Base-by-base conservation (phyloP, 2,797 vertebrate genomes). In the Pyrocephalus nanus region DNA sequence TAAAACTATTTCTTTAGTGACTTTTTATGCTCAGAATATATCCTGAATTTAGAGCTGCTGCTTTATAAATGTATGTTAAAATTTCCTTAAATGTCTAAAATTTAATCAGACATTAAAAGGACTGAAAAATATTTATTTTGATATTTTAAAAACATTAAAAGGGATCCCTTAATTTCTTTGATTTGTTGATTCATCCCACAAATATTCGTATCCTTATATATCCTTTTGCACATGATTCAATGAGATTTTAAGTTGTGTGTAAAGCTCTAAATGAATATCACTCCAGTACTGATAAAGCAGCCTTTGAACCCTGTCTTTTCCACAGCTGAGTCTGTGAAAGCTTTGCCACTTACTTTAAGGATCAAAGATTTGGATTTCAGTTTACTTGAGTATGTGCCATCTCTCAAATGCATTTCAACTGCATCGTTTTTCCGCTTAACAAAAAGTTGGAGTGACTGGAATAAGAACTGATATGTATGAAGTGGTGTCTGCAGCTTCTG, bases 371-470 rank as follows among this genome's bases (percentile, higher is more conserved):
- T 47, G 14, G 8, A 50, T 94, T 89, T 85, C 67, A 60, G 17
- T 70, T 75, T 36, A 15, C 13, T 15, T 54, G 34, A 51, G 15
- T 45, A 29, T 76, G 34, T 70, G 7, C 30, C 12, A 18, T 79
- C 20, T 45, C 40, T 26, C 42, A 79, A 14, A 74, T 23, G 25
- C 2, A 19, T 77, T 88, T 85, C 57, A 80, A 16, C 50, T 74
- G 13, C 4, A 18, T 77, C 3, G 6, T 53, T 79, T 92, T 86
- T 58, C 9, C 11, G 22, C 3, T 30, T 73, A 80, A 79, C 26
- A 45, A 76, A 67, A 74, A 9, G 15, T 0, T 1, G 0, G 11
- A 27, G 11, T 42, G 19, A 15, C 43, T 75, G 34, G 6, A 12
- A 8, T 65, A 57, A 71, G 23, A 62, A 43, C 36, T 29, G 7